These are phyloP conservation scores for Steinernema feltiae DNA, from an alignment of 1,140 invertebrate genomes.

Conservation along the genomic window DNA sequence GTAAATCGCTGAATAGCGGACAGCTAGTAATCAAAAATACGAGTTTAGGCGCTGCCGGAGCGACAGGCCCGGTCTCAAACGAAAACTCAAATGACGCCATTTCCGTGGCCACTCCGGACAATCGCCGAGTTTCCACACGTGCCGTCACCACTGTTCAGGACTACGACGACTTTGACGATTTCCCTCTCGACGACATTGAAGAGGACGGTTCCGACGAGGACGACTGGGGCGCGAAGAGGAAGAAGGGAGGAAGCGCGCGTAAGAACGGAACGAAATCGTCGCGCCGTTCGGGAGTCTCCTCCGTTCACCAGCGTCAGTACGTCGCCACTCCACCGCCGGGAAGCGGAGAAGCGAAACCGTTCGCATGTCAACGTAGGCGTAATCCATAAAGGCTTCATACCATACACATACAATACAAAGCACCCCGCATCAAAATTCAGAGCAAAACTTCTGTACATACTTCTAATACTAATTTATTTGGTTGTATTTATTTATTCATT, in stretches of 20 bases:
- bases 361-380: slow-evolving; percentile 24
- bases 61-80: background rate
- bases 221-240: slow-evolving; percentile 34
- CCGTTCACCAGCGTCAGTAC: slow-evolving; percentile 6
- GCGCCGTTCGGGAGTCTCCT: background rate
- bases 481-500: no score
- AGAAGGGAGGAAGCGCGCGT: slow-evolving; percentile 20
- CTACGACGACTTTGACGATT: slow-evolving; percentile 33
- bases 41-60: background rate
- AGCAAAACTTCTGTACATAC: background rate
- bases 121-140: slow-evolving; percentile 16
- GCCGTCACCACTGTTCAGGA: background rate
- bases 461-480: background rate
- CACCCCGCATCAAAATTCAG: no score
- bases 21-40: slow-evolving; percentile 1
- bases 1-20: no score
- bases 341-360: slow-evolving; percentile 12
- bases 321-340: slow-evolving; percentile 14
- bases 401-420: background rate
- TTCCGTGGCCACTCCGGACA: slow-evolving; percentile 17
- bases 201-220: slow-evolving; percentile 34
- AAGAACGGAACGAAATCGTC: slow-evolving; percentile 4
- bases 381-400: background rate
- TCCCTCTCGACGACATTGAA: slow-evolving; percentile 24
- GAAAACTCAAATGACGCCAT: slow-evolving; percentile 15